Evolutionary conservation across 2,888 invertebrate genomes (phyloP).

Genomic region (Leucania comma): DNA sequence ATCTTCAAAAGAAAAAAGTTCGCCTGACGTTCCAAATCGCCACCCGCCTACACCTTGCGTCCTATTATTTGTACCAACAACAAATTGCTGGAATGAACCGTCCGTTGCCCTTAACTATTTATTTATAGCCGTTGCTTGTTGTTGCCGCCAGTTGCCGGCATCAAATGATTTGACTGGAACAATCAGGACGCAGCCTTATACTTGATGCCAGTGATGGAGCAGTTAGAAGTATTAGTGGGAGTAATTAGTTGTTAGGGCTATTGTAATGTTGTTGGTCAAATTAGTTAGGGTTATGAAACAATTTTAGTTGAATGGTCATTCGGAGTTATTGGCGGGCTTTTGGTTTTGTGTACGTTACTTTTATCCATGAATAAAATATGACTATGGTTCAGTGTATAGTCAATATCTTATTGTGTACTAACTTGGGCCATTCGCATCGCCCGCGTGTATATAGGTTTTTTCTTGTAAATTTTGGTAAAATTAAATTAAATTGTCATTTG

Average conservation of each 20-base stretch:
- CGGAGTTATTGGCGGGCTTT: no score
- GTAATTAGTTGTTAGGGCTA: conserved; percentile 17
- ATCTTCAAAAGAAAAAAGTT: neutral
- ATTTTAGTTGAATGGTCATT: neutral
- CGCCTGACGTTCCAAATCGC: conserved; percentile 33
- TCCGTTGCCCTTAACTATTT: conserved; percentile 80
- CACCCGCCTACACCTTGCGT: conserved; percentile 36
- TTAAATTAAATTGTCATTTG: no score
- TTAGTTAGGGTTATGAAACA: conserved; percentile 13
- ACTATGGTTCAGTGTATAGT: neutral
- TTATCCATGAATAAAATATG: neutral
- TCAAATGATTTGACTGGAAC: conserved; percentile 65
- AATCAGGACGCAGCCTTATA: conserved; percentile 61
- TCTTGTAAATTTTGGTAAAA: no score
- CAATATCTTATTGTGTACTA: neutral
- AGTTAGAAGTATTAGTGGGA: conserved; percentile 20
- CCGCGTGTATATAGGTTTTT: no score
- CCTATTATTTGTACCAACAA: conserved; percentile 65
- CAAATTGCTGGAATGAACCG: conserved; percentile 83
- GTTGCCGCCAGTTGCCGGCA: conserved; percentile 69
- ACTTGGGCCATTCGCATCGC: neutral
- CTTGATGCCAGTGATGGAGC: conserved; percentile 15
- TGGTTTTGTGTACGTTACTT: no score
- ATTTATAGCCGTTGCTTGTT: conserved; percentile 76
- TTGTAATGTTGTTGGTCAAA: conserved; percentile 14